These are phyloP conservation scores for Glyptemys insculpta DNA, from an alignment of 2,797 vertebrate species.

Conservation along the genomic window DNA sequence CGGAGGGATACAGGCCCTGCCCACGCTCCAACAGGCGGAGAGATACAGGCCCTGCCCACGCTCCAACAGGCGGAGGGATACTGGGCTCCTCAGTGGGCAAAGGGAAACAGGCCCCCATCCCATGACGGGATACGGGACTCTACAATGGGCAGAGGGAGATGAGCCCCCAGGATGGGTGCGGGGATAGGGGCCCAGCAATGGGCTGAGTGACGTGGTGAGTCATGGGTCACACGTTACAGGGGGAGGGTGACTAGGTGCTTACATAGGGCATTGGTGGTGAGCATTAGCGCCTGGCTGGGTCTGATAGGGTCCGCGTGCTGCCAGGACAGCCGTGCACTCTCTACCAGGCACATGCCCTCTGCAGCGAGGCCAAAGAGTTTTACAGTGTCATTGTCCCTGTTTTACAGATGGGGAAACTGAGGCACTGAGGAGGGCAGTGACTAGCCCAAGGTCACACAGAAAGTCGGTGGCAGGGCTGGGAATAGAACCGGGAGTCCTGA, in stretches of 20 bases:
- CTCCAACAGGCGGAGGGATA: not conserved
- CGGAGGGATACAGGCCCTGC: too few relatives aligned
- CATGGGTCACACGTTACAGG: not conserved
- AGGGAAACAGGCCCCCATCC: too few relatives aligned
- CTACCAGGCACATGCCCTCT: not conserved
- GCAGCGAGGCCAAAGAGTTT: not conserved
- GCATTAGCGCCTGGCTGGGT: not conserved
- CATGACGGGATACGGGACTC: too few relatives aligned
- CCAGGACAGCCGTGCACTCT: not conserved
- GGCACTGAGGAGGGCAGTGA: not conserved
- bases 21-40: too few relatives aligned
- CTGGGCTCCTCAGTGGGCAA: not conserved
- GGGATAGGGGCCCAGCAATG: too few relatives aligned
- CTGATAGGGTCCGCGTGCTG: not conserved
- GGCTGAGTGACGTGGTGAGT: not conserved
- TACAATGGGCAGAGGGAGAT: too few relatives aligned
- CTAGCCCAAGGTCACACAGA: not conserved
- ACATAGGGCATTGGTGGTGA: not conserved
- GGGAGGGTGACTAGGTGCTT: too few relatives aligned
- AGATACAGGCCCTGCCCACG: not conserved
- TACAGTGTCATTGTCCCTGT: not conserved
- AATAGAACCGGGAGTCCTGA: not conserved
- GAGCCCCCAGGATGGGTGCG: not conserved
- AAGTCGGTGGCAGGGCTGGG: not conserved
- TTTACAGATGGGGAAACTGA: not conserved